Base-by-base conservation (phyloP, 2,888 invertebrate species). In the Choreutis nemorana region DNA sequence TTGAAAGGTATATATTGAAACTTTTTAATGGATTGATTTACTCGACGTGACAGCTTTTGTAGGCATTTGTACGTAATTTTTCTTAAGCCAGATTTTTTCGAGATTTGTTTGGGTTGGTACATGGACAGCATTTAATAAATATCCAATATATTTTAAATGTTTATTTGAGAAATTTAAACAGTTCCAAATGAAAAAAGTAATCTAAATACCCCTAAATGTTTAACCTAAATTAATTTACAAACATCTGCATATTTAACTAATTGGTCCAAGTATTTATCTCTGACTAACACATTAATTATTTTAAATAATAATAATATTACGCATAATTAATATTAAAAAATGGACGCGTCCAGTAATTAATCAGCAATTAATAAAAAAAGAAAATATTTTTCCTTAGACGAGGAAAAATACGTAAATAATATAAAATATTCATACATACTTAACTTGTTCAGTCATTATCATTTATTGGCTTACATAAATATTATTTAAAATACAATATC, bases 181-280 rank as follows among this genome's bases (percentile, higher is more conserved):
- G 37, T 33, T 33, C 28, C 25, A 29, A 33, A 34, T 29, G 28
- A 34, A 32, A 26, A 15, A 33, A 29, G 30, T 33, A 33, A 36
- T 40, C 36, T 32, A 36, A 34, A 33, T 31, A 39, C 40, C 40
- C 31, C 34, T 27, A 33, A 33, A 23, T 29, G 32, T 31, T 26
- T 23, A 55, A 37, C 47, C 53, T 55, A 58, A 38, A 57, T 45
- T 51, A 49, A 55, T 63, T 53, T 64, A 65, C 62, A 64, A 52
- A 49, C 48, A 47, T 38, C 45, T n/a, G n/a, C 39, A 42, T 33
- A 31, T 45, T 48, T 48, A 48, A 46, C 44, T 52, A 46, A 45
- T 47, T 42, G 50, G 50, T 56, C 52, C 47, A 41, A 47, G 50
- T 61, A n/a, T n/a, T n/a, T n/a, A n/a, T n/a, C 49, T 48, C 54